These are phyloP conservation scores for Ctenopoma kingsleyae DNA, from an alignment of 2,797 vertebrate species.

Conservation along the genomic window DNA sequence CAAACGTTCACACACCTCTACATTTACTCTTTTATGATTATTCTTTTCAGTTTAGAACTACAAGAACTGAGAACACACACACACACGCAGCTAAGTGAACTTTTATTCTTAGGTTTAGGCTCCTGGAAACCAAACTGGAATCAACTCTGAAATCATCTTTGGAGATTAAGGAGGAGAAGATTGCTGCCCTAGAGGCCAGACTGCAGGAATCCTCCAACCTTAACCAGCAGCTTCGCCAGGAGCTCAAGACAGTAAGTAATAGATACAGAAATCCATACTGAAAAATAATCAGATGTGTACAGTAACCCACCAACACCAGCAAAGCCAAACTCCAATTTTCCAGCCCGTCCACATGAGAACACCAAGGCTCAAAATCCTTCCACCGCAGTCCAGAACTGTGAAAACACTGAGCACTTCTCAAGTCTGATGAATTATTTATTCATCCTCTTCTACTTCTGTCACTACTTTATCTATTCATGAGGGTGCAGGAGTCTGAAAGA, in stretches of 20 bases:
- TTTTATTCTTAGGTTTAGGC: slow-evolving; percentile 88
- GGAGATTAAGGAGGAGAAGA: slow-evolving; percentile 99
- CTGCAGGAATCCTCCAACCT: slow-evolving; percentile 98
- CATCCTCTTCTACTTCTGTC: slow-evolving; percentile 35
- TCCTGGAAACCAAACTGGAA: slow-evolving; percentile 96
- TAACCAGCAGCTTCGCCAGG: slow-evolving; percentile 97
- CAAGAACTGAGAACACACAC: background rate
- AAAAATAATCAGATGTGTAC: background rate
- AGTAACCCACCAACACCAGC: background rate
- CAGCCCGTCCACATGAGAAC: slow-evolving; percentile 24
- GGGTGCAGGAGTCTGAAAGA: slow-evolving; percentile 42
- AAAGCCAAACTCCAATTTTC: slow-evolving; percentile 12
- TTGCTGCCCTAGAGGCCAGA: slow-evolving; percentile 95
- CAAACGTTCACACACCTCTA: background rate
- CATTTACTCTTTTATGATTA: background rate
- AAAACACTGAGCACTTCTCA: slow-evolving; percentile 46
- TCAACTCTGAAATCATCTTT: slow-evolving; percentile 96
- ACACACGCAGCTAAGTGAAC: slow-evolving; percentile 1
- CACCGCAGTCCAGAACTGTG: slow-evolving; percentile 12
- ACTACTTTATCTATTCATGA: slow-evolving; percentile 70
- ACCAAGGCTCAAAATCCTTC: slow-evolving; percentile 16
- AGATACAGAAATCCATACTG: background rate
- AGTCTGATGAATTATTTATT: slow-evolving; percentile 64
- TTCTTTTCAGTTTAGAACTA: background rate
- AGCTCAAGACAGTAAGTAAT: slow-evolving; percentile 93